Base-by-base conservation (phyloP, 2,888 invertebrate species). In the Ferrisia virgata region DNA sequence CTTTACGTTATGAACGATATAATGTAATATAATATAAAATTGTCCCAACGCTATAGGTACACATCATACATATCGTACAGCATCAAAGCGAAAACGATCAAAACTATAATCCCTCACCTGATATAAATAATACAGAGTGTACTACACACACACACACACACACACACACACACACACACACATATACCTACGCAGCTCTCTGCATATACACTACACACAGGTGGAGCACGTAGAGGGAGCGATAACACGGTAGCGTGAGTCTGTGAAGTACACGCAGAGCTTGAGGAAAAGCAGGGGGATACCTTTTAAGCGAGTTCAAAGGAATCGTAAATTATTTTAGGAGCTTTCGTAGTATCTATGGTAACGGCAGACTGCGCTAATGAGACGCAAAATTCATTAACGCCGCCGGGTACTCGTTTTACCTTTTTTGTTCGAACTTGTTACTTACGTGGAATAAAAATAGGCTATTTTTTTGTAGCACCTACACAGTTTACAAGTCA, bases 261-360 rank as follows among this genome's bases (percentile, higher is more conserved):
- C n/a, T n/a, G 6, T 43, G n/a, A n/a, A 43, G 53, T 53, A 22
- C 22, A 53, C 53, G 13, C 11, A 53, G 53, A 53, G 22, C 22
- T 22, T 8, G 22, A 22, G 1, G 53, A 22, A 31, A 11, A 31
- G 31, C 8, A 31, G 18, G 72, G 72, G 72, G 36, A 36, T 36
- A 76, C 72, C 72, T 64, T 64, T 64, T 64, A 64, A 76, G 36
- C 72, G 72, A 76, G 72, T 76, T 76, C 72, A 76, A 76, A 76
- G 72, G 72, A 76, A 76, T 76, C 36, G 72, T 76, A 76, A 76
- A 76, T 76, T 76, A 76, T 76, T 76, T 76, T 76, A 76, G 72
- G 36, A 76, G 72, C 72, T 76, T 36, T 69, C 69, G 72, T 36
- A 76, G 72, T 76, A 28, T 76, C 72, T 36, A 76, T 76, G 72